A percentile compares a stretch with the other conserved stretches of the same genome.
Conservation (phyloP, 2,888 invertebrate genomes). For the Alloscopus bannaensis region DNA sequence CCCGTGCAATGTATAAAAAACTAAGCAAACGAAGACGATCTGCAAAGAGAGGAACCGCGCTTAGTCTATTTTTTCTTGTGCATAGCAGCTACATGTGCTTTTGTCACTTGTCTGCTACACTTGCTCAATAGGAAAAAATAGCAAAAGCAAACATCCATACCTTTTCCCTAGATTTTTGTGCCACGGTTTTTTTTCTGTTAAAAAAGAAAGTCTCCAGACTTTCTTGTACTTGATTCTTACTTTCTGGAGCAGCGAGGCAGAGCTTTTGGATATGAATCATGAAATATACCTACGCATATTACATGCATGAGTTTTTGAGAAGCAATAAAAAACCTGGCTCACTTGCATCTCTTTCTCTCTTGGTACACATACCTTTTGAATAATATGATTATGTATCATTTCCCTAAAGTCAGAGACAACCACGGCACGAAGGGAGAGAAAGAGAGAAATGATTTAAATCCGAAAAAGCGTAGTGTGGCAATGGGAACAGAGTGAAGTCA, state of each 20-base stretch:
- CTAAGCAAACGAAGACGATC: no score
- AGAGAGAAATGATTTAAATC: conserved; percentile 55
- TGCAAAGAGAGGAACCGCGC: no score
- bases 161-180: no score
- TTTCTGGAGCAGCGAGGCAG: no score
- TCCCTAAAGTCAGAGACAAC: conserved; percentile 19
- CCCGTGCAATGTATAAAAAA: no score
- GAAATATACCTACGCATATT: no score
- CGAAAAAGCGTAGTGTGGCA: conserved; percentile 50
- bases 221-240: no score
- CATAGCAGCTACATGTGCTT: conserved; percentile 22
- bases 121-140: conserved; percentile 37
- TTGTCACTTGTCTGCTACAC: conserved; percentile 47
- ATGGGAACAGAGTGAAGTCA: conserved; percentile 61
- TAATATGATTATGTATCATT: conserved; percentile 58
- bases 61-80: background rate
- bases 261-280: no score
- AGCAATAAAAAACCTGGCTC: conserved; percentile 54
- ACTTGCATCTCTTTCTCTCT: background rate
- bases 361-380: conserved; percentile 46
- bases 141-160: conserved; percentile 48
- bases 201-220: no score
- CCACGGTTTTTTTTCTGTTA: conserved; percentile 16
- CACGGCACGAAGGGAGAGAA: conserved; percentile 17
- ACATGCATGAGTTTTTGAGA: conserved; percentile 8